A percentile compares a stretch with the other conserved stretches of the same genome.
Evolutionary conservation across 1,140 invertebrate genomes (phyloP).

Genomic region (Campoletis sonorensis): DNA sequence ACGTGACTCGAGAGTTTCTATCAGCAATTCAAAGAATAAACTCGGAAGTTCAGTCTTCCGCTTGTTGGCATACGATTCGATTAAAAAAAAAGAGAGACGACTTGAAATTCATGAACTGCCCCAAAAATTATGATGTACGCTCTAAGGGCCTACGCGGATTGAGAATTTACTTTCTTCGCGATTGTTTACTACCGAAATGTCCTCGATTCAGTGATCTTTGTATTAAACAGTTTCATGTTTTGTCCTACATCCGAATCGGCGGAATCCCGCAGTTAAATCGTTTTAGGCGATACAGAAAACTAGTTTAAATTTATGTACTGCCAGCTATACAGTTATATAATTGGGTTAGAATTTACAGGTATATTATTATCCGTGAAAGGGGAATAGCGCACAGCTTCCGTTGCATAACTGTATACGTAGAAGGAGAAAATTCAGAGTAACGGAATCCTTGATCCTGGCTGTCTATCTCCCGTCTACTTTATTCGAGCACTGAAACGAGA

Average conservation of each 20-base stretch:
- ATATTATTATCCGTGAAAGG: conserved; percentile 20
- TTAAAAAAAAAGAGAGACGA: neutral
- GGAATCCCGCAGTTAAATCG: neutral
- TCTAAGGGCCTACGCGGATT: neutral
- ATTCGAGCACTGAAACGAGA: conserved; percentile 44
- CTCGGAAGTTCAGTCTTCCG: no score
- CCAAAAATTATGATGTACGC: neutral
- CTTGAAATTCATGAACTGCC: neutral
- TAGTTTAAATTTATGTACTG: conserved; percentile 1
- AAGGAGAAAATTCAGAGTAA: conserved; percentile 16
- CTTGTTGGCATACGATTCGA: no score
- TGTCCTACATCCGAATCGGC: neutral
- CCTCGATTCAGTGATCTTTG: neutral
- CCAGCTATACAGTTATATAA: neutral
- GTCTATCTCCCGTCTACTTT: conserved; percentile 30
- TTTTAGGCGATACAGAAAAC: conserved; percentile 14
- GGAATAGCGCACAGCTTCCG: neutral
- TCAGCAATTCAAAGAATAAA: no score
- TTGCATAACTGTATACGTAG: conserved; percentile 1
- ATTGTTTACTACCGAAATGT: neutral
- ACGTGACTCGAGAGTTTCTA: no score
- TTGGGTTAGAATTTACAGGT: neutral
- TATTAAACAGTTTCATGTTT: neutral
- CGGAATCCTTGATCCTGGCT: conserved; percentile 38
- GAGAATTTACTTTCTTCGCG: neutral